These are phyloP conservation scores for Passer domesticus DNA, from an alignment of 2,113 vertebrate genomes.

Conservation along the genomic window DNA sequence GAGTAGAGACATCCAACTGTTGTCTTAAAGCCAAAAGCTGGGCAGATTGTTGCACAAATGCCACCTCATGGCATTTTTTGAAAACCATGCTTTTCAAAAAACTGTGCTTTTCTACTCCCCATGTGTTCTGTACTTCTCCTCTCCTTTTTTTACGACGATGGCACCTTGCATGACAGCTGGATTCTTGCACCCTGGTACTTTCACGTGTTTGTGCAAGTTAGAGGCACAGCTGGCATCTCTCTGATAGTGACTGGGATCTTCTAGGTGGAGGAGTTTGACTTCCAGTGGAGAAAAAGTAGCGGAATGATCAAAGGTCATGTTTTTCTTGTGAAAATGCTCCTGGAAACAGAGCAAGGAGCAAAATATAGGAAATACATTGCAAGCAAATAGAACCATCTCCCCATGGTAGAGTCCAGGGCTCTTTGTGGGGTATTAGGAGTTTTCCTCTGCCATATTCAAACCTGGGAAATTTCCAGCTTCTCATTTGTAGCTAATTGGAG, in stretches of 20 bases:
- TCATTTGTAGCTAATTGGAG: constrained; percentile 29
- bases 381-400: not conserved
- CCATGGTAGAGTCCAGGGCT: not conserved
- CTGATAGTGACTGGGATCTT: not conserved
- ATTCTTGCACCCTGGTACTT: not conserved
- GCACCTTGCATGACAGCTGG: not conserved
- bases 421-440: not conserved
- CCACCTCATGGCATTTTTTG: not conserved
- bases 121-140: not conserved
- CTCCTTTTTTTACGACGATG: not conserved
- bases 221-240: not conserved
- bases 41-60: not conserved
- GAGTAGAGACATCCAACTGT: not conserved
- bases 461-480: constrained; percentile 15
- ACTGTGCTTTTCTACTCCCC: not conserved
- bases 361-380: not conserved
- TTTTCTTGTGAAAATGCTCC: not conserved
- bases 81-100: not conserved
- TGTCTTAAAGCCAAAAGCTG: constrained; percentile 3
- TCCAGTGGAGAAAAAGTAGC: not conserved
- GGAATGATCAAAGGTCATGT: not conserved
- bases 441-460: not conserved
- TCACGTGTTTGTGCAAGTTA: not conserved
- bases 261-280: not conserved
- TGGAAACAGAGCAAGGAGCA: not conserved